Evolutionary conservation across 2,113 vertebrate species (phyloP).

Genomic region (Syngnathus typhle): DNA sequence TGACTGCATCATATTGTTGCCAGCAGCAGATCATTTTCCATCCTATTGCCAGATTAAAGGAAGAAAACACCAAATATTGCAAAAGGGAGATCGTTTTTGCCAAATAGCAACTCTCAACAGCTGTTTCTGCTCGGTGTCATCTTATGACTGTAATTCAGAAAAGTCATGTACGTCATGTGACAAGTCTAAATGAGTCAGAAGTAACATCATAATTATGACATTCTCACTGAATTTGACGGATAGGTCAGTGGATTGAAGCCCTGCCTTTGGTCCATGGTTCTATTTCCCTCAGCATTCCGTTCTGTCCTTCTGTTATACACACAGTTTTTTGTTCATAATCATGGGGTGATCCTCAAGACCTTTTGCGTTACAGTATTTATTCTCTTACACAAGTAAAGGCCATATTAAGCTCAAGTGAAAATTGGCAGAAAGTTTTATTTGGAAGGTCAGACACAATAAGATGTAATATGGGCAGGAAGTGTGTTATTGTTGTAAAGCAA

Average conservation of each 20-base stretch:
- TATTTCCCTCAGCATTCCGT: conserved; percentile 22
- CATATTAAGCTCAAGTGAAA: conserved; percentile 56
- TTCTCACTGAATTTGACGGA: conserved; percentile 21
- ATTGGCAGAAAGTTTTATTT: conserved; percentile 50
- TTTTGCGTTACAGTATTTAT: conserved; percentile 12
- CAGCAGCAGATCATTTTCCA: neutral
- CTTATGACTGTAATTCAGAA: conserved; percentile 36
- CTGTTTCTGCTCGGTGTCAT: conserved; percentile 20
- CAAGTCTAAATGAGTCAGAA: conserved; percentile 56
- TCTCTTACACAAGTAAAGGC: conserved; percentile 22
- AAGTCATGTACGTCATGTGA: conserved; percentile 40
- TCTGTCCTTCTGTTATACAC: neutral
- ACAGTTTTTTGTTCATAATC: neutral
- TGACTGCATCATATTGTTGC: neutral
- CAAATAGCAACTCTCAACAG: neutral
- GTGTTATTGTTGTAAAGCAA: conserved; percentile 20
- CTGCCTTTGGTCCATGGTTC: conserved; percentile 20
- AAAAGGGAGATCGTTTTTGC: neutral
- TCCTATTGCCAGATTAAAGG: neutral
- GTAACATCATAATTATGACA: conserved; percentile 52
- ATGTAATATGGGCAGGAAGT: conserved; percentile 42
- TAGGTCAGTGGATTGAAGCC: conserved; percentile 34
- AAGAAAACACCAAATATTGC: neutral
- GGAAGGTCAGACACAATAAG: conserved; percentile 43
- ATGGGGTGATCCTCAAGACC: conserved; percentile 21